Evolutionary conservation across 2,113 vertebrate genomes (phyloP), one percentile per base, ranked within the genome.

Genomic region (Xiphorhynchus elegans): DNA sequence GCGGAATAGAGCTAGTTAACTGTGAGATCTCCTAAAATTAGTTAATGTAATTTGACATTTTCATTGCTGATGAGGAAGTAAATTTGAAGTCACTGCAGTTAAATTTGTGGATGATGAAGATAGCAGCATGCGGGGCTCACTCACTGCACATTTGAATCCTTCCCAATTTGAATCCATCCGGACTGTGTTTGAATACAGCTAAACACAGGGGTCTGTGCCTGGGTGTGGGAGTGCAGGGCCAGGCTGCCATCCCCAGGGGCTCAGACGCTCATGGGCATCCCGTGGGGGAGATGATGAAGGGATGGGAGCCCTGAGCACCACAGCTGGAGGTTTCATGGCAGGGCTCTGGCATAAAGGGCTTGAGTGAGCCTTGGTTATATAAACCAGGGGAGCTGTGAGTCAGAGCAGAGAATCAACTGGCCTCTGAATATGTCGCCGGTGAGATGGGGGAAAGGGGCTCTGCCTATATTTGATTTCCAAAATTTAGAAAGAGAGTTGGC

Each of bases 81-180:
- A 93, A 95, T 95, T 62, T 93, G 90, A 96, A 96, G 90, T 88
- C 85, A 90, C 47, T 93, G 92, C 85, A 78, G 92, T 94, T 93
- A 90, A 93, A 96, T 95, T 64, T 84, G 92, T 84, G 79, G 88
- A 86, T 95, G 93, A 95, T 93, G 95, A 93, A 95, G 93, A 87
- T 7, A 84, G 92, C 88, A 79, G 81, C 17, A 44, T 84, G 76
- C 5, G 29, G 87, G 68, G 79, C 87, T 93, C 5, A 39, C 85
- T 95, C 0, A 21, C 47, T 68, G 73, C 42, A 28, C 73, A 11
- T 92, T 81, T 78, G 60, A 93, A 90, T 89, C 63, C 73, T 39
- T 68, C 88, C 76, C 62, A 4, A 13, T 70, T 4, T 25, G 86
- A 92, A 89, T 52, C 28, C 76, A 72, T 81, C 76, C 60, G 4